Conservation (phyloP, 1,140 invertebrate species). For the Zaprionus kolodkinae region DNA sequence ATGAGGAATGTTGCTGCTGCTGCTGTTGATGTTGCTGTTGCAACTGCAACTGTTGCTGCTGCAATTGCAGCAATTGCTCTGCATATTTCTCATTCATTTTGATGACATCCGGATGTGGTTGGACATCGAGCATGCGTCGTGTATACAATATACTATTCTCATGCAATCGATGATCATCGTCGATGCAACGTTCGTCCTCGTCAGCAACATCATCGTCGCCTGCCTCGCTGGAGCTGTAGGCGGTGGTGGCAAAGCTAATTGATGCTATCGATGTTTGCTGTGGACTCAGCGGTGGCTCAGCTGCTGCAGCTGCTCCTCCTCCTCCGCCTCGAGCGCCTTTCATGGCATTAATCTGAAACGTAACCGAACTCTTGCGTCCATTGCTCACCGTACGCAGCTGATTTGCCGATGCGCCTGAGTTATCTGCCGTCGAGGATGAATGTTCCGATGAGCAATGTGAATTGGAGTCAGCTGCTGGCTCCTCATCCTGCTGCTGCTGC, state of each 20-base stretch:
- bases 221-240: constrained; percentile 45
- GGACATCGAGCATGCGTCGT: constrained; percentile 72
- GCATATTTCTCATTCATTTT: constrained; percentile 66
- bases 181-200: constrained; percentile 12
- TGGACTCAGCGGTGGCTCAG: neutral
- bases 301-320: neutral
- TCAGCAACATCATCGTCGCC: constrained; percentile 24
- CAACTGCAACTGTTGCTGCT: constrained; percentile 22
- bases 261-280: constrained; percentile 65
- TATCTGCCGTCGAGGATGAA: constrained; percentile 32
- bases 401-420: constrained; percentile 12
- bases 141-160: constrained; percentile 63
- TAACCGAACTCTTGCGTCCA: constrained; percentile 65
- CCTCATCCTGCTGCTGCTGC: constrained; percentile 19
- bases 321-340: neutral
- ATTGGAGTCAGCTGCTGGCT: constrained; percentile 7
- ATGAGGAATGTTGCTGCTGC: constrained; percentile 54
- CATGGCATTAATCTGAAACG: constrained; percentile 55
- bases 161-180: constrained; percentile 42
- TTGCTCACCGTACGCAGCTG: constrained; percentile 51
- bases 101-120: constrained; percentile 78
- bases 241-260: constrained; percentile 76
- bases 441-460: constrained; percentile 56
- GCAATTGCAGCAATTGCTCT: constrained; percentile 40
- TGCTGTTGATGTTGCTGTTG: constrained; percentile 38